Percentiles rank a stretch among this genome's conserved stretches.
Evolutionary conservation across 2,888 invertebrate genomes (phyloP).

Genomic region (Branchinecta sandiegonensis): DNA sequence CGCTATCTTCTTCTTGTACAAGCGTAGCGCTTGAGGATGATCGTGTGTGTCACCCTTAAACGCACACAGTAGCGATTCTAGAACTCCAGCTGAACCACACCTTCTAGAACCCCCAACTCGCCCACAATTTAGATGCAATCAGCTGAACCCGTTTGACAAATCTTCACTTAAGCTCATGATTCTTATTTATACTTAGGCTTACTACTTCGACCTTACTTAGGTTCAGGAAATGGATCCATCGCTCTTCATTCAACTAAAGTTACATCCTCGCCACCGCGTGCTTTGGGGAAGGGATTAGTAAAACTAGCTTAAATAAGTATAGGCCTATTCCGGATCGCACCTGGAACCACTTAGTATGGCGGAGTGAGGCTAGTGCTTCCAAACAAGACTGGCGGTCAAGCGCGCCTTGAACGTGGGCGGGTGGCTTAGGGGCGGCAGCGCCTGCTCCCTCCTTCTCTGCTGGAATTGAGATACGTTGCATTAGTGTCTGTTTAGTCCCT

Average conservation of each 20-base stretch:
- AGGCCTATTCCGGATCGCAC: slow-evolving; percentile 45
- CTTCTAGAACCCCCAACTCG: not conserved
- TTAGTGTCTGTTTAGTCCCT: slow-evolving; percentile 1
- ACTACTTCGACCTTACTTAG: too few relatives aligned
- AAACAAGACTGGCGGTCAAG: slow-evolving; percentile 99
- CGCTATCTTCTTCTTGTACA: too few relatives aligned
- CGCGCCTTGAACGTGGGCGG: slow-evolving; percentile 18
- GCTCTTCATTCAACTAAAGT: too few relatives aligned
- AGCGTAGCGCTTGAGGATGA: not conserved
- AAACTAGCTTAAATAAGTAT: slow-evolving; percentile 24
- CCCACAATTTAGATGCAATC: not conserved
- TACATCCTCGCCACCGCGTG: not conserved
- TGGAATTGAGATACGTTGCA: slow-evolving; percentile 15
- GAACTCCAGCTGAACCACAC: not conserved
- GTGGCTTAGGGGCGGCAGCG: slow-evolving; percentile 31
- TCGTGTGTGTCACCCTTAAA: slow-evolving; percentile 18
- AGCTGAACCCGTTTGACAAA: too few relatives aligned
- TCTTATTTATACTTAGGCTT: too few relatives aligned
- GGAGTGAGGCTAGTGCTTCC: slow-evolving; percentile 98
- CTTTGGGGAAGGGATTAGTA: not conserved
- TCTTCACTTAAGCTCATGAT: too few relatives aligned
- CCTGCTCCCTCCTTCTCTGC: slow-evolving; percentile 25
- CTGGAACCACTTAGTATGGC: slow-evolving; percentile 99
- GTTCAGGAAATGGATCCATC: too few relatives aligned
- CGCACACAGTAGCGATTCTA: slow-evolving; percentile 17